Percentiles rank a stretch among this genome's conserved stretches.
These are phyloP conservation scores for Cyclopterus lumpus DNA, from an alignment of 2,797 vertebrate species.

Conservation along the genomic window DNA sequence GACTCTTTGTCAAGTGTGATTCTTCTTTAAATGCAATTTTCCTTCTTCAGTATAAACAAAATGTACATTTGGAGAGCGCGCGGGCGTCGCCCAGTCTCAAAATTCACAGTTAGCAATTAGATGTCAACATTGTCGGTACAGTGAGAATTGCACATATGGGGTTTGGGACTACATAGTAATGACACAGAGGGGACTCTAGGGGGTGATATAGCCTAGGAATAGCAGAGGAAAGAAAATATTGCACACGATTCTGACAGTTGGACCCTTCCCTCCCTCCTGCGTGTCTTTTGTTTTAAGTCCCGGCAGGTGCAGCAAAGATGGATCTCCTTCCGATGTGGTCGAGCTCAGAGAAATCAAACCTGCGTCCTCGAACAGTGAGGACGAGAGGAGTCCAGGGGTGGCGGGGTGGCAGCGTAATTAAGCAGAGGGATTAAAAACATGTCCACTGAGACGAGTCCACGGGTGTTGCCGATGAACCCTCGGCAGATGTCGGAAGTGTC, in stretches of 20 bases:
- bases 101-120: slow-evolving; percentile 85
- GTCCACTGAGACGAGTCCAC: slow-evolving; percentile 65
- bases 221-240: slow-evolving; percentile 69
- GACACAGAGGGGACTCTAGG: slow-evolving; percentile 63
- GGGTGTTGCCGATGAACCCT: slow-evolving; percentile 50
- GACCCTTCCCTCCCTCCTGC: slow-evolving; percentile 31
- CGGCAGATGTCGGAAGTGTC: slow-evolving; percentile 32
- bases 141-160: slow-evolving; percentile 62
- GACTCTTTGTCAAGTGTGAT: slow-evolving; percentile 58
- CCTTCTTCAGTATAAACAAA: slow-evolving; percentile 78
- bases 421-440: slow-evolving; percentile 53
- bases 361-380: slow-evolving; percentile 30
- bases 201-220: slow-evolving; percentile 68
- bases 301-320: slow-evolving; percentile 53
- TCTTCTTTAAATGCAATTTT: slow-evolving; percentile 64
- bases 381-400: slow-evolving; percentile 33
- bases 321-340: slow-evolving; percentile 40
- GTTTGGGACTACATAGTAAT: slow-evolving; percentile 52
- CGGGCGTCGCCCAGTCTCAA: slow-evolving; percentile 55
- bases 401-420: slow-evolving; percentile 35
- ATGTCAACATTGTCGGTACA: slow-evolving; percentile 77
- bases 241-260: slow-evolving; percentile 71
- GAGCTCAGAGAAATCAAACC: slow-evolving; percentile 49
- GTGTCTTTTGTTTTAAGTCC: slow-evolving; percentile 37
- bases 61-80: slow-evolving; percentile 78